A percentile compares a stretch with the other conserved stretches of the same genome.
phyloP scores from a whole-genome alignment of 2,797 vertebrate species.

The Paratrypauchen microcephalus region DNA sequence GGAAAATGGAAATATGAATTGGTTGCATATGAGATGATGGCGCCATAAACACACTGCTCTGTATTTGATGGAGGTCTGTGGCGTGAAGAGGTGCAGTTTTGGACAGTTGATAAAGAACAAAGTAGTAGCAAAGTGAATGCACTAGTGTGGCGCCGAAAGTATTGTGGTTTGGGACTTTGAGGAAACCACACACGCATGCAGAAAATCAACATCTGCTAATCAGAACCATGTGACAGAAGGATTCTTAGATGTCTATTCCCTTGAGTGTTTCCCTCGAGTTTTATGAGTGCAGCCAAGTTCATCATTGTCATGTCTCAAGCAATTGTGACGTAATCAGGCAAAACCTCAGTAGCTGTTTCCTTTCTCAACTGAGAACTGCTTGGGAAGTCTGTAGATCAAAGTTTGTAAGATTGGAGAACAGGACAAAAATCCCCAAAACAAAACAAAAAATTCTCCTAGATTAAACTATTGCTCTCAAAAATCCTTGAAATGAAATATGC shows the following conservation, averaged over 20 bases:
- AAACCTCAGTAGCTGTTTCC: not conserved
- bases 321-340: not conserved
- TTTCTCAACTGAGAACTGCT: not conserved
- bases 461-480: too few species aligned
- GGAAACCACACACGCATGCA: constrained; percentile 5
- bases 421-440: not conserved
- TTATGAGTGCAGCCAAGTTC: not conserved
- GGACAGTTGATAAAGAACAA: constrained; percentile 18
- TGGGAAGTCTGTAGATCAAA: not conserved
- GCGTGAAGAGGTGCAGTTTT: constrained; percentile 24
- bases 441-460: too few species aligned
- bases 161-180: constrained; percentile 8
- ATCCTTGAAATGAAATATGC: too few species aligned
- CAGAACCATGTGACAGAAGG: constrained; percentile 3
- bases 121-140: constrained; percentile 18
- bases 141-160: constrained; percentile 5
- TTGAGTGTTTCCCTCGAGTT: not conserved
- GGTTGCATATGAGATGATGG: constrained; percentile 38
- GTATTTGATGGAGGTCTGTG: constrained; percentile 15
- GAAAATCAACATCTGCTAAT: constrained; percentile 10
- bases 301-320: not conserved
- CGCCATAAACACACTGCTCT: constrained; percentile 39
- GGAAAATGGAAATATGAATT: constrained; percentile 57
- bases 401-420: not conserved
- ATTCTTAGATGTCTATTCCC: not conserved